Conservation (phyloP, 2,113 vertebrate species). For the Myanophis thanlyinensis region DNA sequence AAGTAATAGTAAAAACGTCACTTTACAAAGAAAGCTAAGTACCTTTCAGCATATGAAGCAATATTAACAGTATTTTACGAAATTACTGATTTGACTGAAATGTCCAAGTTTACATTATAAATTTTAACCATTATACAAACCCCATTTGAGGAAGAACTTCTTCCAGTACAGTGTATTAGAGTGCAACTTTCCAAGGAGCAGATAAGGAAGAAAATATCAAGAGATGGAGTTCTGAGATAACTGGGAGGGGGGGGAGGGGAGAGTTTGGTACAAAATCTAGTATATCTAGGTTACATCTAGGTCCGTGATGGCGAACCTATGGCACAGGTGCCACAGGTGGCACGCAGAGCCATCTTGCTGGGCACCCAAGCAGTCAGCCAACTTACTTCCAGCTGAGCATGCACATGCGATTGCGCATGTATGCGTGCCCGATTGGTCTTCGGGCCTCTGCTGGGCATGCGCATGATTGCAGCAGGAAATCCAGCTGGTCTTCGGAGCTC, state of each 20-base stretch:
- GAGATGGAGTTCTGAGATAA: background rate
- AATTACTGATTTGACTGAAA: background rate
- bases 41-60: constrained; percentile 14
- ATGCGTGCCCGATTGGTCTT: no score
- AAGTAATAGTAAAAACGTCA: background rate
- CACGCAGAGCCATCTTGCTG: no score
- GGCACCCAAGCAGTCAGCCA: no score
- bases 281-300: background rate
- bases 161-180: no score
- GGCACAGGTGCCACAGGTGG: no score
- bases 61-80: background rate
- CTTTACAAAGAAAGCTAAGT: background rate
- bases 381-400: no score
- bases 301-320: no score
- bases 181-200: background rate
- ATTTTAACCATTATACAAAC: background rate
- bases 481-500: no score
- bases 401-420: no score
- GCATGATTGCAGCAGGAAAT: no score
- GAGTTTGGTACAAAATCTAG: background rate
- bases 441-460: no score
- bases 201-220: background rate
- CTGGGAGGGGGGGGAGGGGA: no score
- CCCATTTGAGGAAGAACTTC: background rate
- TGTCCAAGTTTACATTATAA: background rate